Base-by-base conservation (phyloP, 1,140 invertebrate species). In the Myzus persicae region DNA sequence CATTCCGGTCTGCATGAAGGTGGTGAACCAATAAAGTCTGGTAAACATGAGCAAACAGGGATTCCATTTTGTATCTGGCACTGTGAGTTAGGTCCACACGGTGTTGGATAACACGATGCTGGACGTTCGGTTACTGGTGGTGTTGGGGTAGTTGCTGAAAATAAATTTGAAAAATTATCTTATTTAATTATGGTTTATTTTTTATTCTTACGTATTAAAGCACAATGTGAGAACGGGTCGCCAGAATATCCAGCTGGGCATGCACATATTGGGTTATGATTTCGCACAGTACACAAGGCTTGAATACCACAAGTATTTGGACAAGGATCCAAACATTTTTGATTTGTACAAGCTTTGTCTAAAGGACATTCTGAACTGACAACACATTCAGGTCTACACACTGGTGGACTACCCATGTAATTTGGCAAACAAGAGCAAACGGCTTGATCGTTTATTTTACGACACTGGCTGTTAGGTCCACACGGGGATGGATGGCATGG, bases 401-500 rank as follows among this genome's bases (percentile, higher is more conserved):
- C 94, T 46, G 96, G 96, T 93, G 96, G 96, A 93, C 94, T 95
- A 40, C 96, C 96, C 44, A 96, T 94, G 93, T 96, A 96, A 93
- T 95, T 95, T 22, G 95, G 95, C n/a, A 95, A 94, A 94, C 96
- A 97, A 51, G 96, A 96, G 94, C 96, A 97, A 18, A 96, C 95
- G 14, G 95, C 95, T 94, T 95, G 95, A 42, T 95, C 95, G 91
- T 95, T 95, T 5, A 95, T 94, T 48, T 95, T 95, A 91, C 95
- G 95, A 94, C 97, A 97, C 94, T 96, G 95, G 93, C 96, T 96
- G 94, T 97, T 97, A 59, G 96, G 96, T 90, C 97, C 97, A 95
- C 97, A 98, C 9, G 97, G 97, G 26, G 96, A 97, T 90, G 97
- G 97, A 94, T 96, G 95, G 94, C 97, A 97, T 67, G 96, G 96